Conservation (phyloP, 1,140 invertebrate species). For the Lerema accius region DNA sequence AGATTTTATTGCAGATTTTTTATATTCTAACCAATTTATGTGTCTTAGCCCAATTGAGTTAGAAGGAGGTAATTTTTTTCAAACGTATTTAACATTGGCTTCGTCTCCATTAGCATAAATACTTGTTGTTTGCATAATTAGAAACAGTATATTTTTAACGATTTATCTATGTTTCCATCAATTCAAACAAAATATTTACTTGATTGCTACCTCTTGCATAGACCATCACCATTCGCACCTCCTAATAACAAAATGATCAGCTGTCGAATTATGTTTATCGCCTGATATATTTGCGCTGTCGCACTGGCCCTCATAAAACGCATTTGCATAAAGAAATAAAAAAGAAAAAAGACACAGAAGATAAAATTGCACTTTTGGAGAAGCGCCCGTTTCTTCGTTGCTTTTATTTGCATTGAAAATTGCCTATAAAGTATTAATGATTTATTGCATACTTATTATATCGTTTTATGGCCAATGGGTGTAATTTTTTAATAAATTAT, state of each 20-base stretch:
- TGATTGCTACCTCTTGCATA: slow-evolving; percentile 21
- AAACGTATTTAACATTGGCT: no score
- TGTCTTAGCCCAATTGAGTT: no score
- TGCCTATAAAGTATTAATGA: slow-evolving; percentile 30
- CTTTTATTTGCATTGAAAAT: slow-evolving; percentile 34
- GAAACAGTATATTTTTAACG: no score
- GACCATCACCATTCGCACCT: slow-evolving; percentile 32
- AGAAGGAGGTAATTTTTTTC: no score
- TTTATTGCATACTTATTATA: slow-evolving; percentile 25
- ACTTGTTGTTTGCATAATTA: no score
- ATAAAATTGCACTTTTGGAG: slow-evolving; percentile 18
- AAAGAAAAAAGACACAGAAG: slow-evolving; percentile 13
- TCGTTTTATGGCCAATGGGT: slow-evolving; percentile 1
- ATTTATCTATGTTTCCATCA: no score
- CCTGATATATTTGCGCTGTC: slow-evolving; percentile 21
- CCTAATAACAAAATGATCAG: slow-evolving; percentile 44
- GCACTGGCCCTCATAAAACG: slow-evolving; percentile 24
- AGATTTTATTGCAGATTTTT: no score
- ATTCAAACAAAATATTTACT: no score
- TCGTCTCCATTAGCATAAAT: no score
- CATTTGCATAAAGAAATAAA: slow-evolving; percentile 38
- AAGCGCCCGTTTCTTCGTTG: slow-evolving; percentile 5
- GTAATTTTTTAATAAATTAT: slow-evolving; percentile 29
- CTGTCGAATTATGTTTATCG: slow-evolving; percentile 40
- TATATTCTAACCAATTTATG: no score